Base-by-base conservation (phyloP, 2,888 invertebrate species). In the Drosophila rubida region DNA sequence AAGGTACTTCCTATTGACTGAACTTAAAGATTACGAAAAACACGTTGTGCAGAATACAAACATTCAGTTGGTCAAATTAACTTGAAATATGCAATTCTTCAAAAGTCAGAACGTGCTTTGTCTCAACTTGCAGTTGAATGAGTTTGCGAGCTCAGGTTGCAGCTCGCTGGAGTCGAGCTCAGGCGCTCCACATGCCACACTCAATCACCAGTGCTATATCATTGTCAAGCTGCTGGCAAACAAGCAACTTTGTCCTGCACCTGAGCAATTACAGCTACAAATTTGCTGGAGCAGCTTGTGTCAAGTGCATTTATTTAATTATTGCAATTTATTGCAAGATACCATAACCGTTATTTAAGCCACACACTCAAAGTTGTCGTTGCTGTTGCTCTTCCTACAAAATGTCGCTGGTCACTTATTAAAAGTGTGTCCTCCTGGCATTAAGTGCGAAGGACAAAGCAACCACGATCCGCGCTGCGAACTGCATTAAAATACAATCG, bases 291-390 rank as follows among this genome's bases (percentile, higher is more conserved):
- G 51, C 62, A 77, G 68, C 75, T 75, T 78, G 72, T 75, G 78
- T 78, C 78, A 72, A 78, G 72, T 69, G 55, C 67, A 63, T 72
- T 72, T 72, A 75, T 72, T 78, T 75, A 78, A 78, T 78, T 78
- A 65, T 46, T 51, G 67, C 58, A 61, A 64, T 71, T 75, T 58
- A 67, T 61, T 64, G 45, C 39, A 30, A 32, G 14, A 11, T 37
- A 42, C 50, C 23, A 45, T 39, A 19, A 51, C 57, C 46, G 16
- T 65, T 53, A 53, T 50, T 45, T 22, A 53, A 32, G 54, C 2
- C 30, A 39, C 53, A 48, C 55, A 53, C 25, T 22, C 41, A 42
- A 71, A 61, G 44, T 53, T 53, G 39, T 35, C 14, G 13, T 5
- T 45, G 4, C n/a, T 22, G 19, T 37, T 32, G 53, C 32, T 25